A percentile compares a stretch with the other conserved stretches of the same genome.
phyloP scores from a whole-genome alignment of 2,888 invertebrate species.

The Ophraella communa region DNA sequence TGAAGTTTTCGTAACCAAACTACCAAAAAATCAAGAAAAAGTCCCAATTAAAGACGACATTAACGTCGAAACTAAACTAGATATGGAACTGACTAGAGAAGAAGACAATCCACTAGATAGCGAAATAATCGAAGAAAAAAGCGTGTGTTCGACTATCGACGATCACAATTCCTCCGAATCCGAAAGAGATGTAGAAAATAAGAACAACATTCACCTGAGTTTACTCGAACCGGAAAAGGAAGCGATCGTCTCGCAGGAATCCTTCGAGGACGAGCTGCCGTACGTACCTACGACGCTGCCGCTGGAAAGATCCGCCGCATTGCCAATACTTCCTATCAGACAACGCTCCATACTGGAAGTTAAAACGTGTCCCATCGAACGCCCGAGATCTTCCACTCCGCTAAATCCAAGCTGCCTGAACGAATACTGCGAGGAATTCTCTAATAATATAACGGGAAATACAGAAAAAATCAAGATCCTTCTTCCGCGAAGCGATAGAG shows the following conservation, averaged over 20 bases:
- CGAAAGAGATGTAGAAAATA: slow-evolving; percentile 70
- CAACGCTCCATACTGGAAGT: slow-evolving; percentile 69
- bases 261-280: slow-evolving; percentile 83
- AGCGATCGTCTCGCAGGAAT: slow-evolving; percentile 80
- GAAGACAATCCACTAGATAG: background rate
- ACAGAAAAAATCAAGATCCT: slow-evolving; percentile 74
- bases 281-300: slow-evolving; percentile 91
- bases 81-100: background rate
- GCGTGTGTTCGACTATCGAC: slow-evolving; percentile 49
- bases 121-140: slow-evolving; percentile 17
- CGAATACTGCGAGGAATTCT: slow-evolving; percentile 67
- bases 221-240: slow-evolving; percentile 75
- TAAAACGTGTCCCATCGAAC: slow-evolving; percentile 74
- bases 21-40: slow-evolving; percentile 48
- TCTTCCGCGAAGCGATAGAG: slow-evolving; percentile 61
- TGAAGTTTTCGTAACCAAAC: slow-evolving; percentile 68
- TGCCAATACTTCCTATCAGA: slow-evolving; percentile 82
- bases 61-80: background rate
- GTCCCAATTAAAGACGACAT: slow-evolving; percentile 12
- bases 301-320: slow-evolving; percentile 79
- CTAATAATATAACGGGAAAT: slow-evolving; percentile 51
- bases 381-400: slow-evolving; percentile 78
- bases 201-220: slow-evolving; percentile 51
- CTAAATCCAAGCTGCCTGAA: slow-evolving; percentile 74
- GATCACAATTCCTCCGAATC: slow-evolving; percentile 71